Percentiles rank a stretch among this genome's conserved stretches.
These are phyloP conservation scores for Chamaetylas fuelleborni DNA, from an alignment of 2,113 vertebrate genomes.

Conservation along the genomic window DNA sequence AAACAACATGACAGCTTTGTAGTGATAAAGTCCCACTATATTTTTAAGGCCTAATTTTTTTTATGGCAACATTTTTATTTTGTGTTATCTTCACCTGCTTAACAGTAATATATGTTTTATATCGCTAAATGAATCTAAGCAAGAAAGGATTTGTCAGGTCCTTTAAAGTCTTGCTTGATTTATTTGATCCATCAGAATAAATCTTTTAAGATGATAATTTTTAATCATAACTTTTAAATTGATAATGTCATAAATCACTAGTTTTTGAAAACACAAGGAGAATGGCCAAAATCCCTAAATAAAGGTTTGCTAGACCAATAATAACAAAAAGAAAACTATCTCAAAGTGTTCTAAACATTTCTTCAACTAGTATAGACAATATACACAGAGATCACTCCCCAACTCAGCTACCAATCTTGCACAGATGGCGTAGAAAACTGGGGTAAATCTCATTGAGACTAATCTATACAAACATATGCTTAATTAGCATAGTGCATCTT, in stretches of 20 bases:
- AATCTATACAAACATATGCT: constrained; percentile 67
- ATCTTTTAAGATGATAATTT: background rate
- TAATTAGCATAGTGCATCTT: constrained; percentile 67
- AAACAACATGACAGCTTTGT: background rate
- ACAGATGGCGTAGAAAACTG: constrained; percentile 68
- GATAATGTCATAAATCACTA: background rate
- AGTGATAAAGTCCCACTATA: background rate
- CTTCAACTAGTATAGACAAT: constrained; percentile 11
- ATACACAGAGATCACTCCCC: background rate
- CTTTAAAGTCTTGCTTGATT: background rate
- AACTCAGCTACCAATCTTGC: background rate
- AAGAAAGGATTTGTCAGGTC: background rate
- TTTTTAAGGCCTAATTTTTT: background rate
- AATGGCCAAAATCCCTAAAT: background rate
- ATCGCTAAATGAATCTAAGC: background rate
- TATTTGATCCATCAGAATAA: background rate
- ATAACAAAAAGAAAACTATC: background rate
- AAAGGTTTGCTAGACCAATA: background rate
- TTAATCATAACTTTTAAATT: background rate
- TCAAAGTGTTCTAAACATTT: background rate
- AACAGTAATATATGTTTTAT: background rate
- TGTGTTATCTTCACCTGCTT: background rate
- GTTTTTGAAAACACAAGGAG: background rate
- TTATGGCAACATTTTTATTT: constrained; percentile 3
- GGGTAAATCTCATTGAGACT: constrained; percentile 54